These are phyloP conservation scores for Steinernema carpocapsae DNA, from an alignment of 2,888 invertebrate species.

Conservation along the genomic window DNA sequence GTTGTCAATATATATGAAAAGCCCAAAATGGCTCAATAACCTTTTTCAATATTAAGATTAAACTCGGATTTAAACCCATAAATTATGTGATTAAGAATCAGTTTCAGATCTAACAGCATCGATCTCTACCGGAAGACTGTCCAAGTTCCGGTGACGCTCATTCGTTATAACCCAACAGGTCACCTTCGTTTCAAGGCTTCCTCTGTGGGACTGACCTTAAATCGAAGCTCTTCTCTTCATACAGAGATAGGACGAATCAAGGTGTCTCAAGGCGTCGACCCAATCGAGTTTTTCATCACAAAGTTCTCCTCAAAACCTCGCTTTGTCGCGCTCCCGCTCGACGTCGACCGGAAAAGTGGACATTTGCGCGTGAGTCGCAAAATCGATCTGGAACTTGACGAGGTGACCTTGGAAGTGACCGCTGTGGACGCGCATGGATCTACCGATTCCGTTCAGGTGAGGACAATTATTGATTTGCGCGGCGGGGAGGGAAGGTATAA, in stretches of 20 bases:
- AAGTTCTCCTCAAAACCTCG: neutral
- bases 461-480: constrained; percentile 8
- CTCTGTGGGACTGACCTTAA: neutral
- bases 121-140: constrained; percentile 19
- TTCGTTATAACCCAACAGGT: neutral
- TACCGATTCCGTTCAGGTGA: constrained; percentile 23
- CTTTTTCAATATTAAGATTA: too few species aligned
- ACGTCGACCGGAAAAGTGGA: constrained; percentile 29
- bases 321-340: constrained; percentile 8
- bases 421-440: constrained; percentile 30
- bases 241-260: neutral
- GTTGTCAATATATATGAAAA: too few species aligned
- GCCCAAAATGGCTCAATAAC: too few species aligned
- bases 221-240: constrained; percentile 5
- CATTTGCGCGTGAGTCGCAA: constrained; percentile 21
- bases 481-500: neutral
- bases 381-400: constrained; percentile 23
- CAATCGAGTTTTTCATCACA: constrained; percentile 10
- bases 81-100: too few species aligned
- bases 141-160: constrained; percentile 12
- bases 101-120: constrained; percentile 8
- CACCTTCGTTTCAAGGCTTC: neutral
- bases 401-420: constrained; percentile 35
- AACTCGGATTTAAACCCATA: too few species aligned
- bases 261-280: neutral